phyloP scores from a whole-genome alignment of 2,888 invertebrate genomes.

The Tachina grossa region DNA sequence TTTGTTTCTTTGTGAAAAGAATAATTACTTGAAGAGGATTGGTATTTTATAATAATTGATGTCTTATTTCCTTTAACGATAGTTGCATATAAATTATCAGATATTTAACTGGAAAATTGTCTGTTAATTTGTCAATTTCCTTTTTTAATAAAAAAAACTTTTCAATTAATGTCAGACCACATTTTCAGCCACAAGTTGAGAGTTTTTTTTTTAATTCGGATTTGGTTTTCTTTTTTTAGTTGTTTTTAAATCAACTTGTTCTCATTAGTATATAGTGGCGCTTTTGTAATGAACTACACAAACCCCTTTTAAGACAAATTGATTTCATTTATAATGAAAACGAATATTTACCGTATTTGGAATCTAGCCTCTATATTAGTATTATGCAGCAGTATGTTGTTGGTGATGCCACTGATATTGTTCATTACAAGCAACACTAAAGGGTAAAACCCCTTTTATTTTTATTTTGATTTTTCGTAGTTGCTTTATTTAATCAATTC shows the following conservation, averaged over 20 bases:
- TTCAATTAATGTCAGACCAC: slow-evolving; percentile 63
- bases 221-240: not conserved
- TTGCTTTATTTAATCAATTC: slow-evolving; percentile 60
- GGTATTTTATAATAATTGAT: not conserved
- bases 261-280: slow-evolving; percentile 10
- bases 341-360: not conserved
- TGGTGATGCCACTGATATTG: not conserved
- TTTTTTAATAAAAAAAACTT: slow-evolving; percentile 41
- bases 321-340: slow-evolving; percentile 29
- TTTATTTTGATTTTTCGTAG: not conserved
- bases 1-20: not conserved
- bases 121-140: slow-evolving; percentile 25
- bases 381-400: not conserved
- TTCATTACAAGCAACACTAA: not conserved
- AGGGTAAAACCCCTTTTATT: slow-evolving; percentile 34
- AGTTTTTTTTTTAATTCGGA: not conserved
- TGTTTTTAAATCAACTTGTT: not conserved
- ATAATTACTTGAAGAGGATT: not conserved
- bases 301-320: slow-evolving; percentile 29
- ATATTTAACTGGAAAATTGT: not conserved
- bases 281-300: slow-evolving; percentile 27
- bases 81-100: not conserved
- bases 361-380: not conserved
- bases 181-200: slow-evolving; percentile 40
- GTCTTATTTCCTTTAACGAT: not conserved